Conservation (phyloP, 2,888 invertebrate species). For the Lasioglossum morio region DNA sequence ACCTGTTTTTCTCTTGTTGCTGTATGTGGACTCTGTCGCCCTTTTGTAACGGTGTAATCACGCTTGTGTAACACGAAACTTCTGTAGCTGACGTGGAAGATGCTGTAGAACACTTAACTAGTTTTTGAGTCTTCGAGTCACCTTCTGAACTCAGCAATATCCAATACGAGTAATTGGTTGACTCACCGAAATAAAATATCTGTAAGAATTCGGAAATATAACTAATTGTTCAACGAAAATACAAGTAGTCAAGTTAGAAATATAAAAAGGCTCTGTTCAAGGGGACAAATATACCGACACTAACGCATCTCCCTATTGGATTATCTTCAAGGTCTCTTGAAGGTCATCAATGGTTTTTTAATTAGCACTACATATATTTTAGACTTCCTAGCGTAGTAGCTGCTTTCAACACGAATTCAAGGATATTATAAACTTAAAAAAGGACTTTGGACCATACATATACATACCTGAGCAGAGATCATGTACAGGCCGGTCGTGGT, state of each 20-base stretch:
- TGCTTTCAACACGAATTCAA: not conserved
- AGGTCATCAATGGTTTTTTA: not conserved
- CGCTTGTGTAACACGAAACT: conserved; percentile 80
- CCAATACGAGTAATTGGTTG: conserved; percentile 79
- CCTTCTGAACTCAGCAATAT: conserved; percentile 79
- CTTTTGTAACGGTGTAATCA: conserved; percentile 73
- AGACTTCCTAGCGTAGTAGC: not conserved
- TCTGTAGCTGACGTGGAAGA: conserved; percentile 76
- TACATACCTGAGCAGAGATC: conserved; percentile 80
- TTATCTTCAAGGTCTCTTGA: not conserved
- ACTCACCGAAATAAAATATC: conserved; percentile 80
- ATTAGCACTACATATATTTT: not conserved
- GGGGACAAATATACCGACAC: not conserved
- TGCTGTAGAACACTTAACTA: conserved; percentile 79
- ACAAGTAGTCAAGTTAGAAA: no score
- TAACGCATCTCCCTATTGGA: not conserved
- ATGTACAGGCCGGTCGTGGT: conserved; percentile 80
- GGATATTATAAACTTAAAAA: not conserved
- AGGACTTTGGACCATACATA: not conserved
- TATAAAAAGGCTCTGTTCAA: no score
- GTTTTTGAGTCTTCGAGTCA: conserved; percentile 71
- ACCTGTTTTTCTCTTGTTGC: conserved; percentile 80
- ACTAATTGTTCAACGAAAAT: not conserved
- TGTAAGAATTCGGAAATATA: conserved; percentile 37
- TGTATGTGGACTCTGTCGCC: conserved; percentile 80